Base-by-base conservation (phyloP, 2,888 invertebrate species). In the Formica aserva region DNA sequence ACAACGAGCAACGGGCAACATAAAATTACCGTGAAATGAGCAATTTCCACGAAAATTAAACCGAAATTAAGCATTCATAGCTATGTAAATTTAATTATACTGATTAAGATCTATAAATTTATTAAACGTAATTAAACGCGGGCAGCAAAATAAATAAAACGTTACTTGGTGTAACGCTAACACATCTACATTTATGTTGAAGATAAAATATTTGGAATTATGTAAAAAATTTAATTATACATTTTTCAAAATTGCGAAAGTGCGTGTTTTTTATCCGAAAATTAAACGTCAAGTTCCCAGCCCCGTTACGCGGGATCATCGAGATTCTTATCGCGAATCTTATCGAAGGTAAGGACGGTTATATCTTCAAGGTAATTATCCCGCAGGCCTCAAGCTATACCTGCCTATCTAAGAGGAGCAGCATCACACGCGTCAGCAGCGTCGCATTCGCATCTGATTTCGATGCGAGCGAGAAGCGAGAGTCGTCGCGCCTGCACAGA, bases 381-480 rank as follows among this genome's bases (percentile, higher is more conserved):
- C 69, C 69, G 78, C 78, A 69, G 60, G 60, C 60, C 60, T 45
- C 71, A 45, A 71, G 71, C 22, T 52, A 52, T 29, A 69, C 55
- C 35, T 71, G 45, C 41, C 55, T 55, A 67, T 26, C 48, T 74
- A 52, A 35, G 38, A 52, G 35, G 13, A 55, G 60, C 35, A 29
- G 41, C 66, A 76, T 52, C 60, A 81, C 22, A 81, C 67, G 41
- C 45, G 35, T n/a, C n/a, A n/a, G n/a, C n/a, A n/a, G n/a, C n/a
- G n/a, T 60, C 57, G 57, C n/a, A n/a, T n/a, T 52, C 48, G 8
- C 48, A 18, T 9, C 60, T 80, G 78, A 71, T 80, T 72, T 71
- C 72, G 78, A 71, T 71, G 72, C 71, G 71, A 69, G 22, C 78
- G 57, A 57, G 78, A 60, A 55, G 71, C 57, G 71, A 71, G 35